Evolutionary conservation across 2,113 vertebrate genomes (phyloP).

Genomic region (Xiphias gladius): DNA sequence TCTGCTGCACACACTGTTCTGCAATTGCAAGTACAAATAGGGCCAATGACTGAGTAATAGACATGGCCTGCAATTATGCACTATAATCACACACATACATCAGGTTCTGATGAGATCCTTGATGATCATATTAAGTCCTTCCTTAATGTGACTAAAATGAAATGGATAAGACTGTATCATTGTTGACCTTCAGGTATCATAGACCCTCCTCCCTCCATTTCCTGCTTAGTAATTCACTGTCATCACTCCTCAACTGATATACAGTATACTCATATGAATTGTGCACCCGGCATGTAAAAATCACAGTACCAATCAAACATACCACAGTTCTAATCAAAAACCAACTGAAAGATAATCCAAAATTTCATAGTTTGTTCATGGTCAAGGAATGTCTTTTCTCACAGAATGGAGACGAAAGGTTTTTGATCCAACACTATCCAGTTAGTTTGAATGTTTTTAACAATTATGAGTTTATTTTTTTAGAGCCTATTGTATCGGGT

Average conservation of each 20-base stretch:
- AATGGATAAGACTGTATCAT: constrained; percentile 49
- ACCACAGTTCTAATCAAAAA: constrained; percentile 56
- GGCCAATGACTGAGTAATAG: no score
- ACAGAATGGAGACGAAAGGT: neutral
- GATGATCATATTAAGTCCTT: constrained; percentile 14
- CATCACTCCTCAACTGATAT: constrained; percentile 23
- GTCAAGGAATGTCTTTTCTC: neutral
- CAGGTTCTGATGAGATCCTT: constrained; percentile 6
- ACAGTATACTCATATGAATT: constrained; percentile 28
- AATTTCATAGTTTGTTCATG: constrained; percentile 13
- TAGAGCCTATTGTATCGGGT: constrained; percentile 29
- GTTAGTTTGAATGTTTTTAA: neutral
- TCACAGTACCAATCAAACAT: constrained; percentile 27
- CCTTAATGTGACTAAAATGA: constrained; percentile 56
- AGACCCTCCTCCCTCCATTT: neutral
- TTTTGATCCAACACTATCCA: neutral
- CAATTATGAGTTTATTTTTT: constrained; percentile 9
- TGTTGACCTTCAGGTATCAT: constrained; percentile 55
- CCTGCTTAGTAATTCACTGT: constrained; percentile 54
- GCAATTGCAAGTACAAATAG: no score
- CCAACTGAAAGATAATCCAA: constrained; percentile 41
- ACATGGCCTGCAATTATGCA: no score
- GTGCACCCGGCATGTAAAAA: constrained; percentile 47
- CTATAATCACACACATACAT: neutral
- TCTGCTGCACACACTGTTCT: no score